Percentiles rank a stretch among this genome's conserved stretches.
These are phyloP conservation scores for Rhabdomys dilectus DNA, from an alignment of 2,113 vertebrate genomes.

Conservation along the genomic window DNA sequence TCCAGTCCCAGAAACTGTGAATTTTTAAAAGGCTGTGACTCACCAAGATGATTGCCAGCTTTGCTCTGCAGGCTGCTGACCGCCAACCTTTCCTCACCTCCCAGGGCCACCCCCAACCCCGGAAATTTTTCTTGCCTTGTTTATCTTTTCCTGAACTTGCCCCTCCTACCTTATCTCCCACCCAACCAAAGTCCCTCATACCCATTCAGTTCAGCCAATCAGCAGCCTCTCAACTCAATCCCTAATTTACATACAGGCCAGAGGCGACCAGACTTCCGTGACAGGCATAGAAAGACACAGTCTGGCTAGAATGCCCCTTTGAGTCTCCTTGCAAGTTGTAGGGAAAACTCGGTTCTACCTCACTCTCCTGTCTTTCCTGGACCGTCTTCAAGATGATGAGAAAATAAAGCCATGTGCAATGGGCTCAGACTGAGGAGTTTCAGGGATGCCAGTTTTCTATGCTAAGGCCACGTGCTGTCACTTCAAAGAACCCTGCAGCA, in stretches of 20 bases:
- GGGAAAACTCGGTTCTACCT: not conserved
- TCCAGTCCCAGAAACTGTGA: not conserved
- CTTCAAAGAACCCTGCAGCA: not conserved
- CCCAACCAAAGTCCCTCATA: not conserved
- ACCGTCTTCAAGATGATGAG: not conserved
- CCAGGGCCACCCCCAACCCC: not conserved
- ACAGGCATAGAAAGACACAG: not conserved
- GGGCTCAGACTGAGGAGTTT: not conserved
- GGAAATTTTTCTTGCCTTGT: not conserved
- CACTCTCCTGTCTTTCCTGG: not conserved
- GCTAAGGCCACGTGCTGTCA: not conserved
- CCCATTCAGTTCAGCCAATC: not conserved
- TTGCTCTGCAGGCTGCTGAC: not conserved
- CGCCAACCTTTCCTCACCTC: not conserved
- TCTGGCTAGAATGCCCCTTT: not conserved
- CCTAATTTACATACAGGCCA: not conserved
- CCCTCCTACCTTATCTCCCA: not conserved
- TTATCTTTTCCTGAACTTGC: not conserved
- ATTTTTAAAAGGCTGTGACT: not conserved
- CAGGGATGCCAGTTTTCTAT: not conserved
- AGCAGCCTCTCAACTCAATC: not conserved
- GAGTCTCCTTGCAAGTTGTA: not conserved
- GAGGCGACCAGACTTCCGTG: not conserved
- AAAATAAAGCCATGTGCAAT: not conserved
- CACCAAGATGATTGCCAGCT: not conserved